A percentile compares a stretch with the other conserved stretches of the same genome.
These are phyloP conservation scores for Melanotaenia pygmaea DNA, from an alignment of 2,797 vertebrate species.

Conservation along the genomic window DNA sequence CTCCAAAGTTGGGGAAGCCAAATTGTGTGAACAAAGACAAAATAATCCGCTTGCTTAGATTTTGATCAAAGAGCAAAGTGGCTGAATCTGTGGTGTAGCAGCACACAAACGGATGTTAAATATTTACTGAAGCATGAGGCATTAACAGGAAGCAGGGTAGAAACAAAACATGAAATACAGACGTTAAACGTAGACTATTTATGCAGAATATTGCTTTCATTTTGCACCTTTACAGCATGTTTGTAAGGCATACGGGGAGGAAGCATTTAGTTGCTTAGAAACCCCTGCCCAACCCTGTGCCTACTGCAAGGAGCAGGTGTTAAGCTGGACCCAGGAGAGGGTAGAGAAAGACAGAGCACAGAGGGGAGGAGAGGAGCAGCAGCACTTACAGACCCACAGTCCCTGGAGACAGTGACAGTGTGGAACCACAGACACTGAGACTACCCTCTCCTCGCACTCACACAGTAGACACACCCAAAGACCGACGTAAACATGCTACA, in stretches of 20 bases:
- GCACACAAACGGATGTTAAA: slow-evolving; percentile 53
- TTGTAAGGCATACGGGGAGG: slow-evolving; percentile 13
- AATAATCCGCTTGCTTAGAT: slow-evolving; percentile 49
- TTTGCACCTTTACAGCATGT: background rate
- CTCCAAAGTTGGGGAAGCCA: background rate
- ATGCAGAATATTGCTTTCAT: slow-evolving; percentile 1
- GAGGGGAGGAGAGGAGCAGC: slow-evolving; percentile 61
- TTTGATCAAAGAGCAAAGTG: slow-evolving; percentile 60
- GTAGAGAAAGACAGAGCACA: slow-evolving; percentile 46
- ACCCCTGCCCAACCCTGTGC: slow-evolving; percentile 61
- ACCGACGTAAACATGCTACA: slow-evolving; percentile 29
- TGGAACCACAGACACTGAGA: slow-evolving; percentile 67
- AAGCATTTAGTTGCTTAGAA: slow-evolving; percentile 74
- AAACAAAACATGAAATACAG: background rate
- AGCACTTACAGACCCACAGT: slow-evolving; percentile 60
- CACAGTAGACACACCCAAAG: slow-evolving; percentile 64
- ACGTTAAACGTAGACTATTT: background rate
- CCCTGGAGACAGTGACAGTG: slow-evolving; percentile 75
- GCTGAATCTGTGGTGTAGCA: slow-evolving; percentile 14
- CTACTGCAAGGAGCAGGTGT: slow-evolving; percentile 77
- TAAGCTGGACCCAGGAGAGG: slow-evolving; percentile 75
- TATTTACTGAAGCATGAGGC: slow-evolving; percentile 54
- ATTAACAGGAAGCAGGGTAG: slow-evolving; percentile 1
- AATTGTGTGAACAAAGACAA: background rate
- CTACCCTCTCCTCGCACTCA: slow-evolving; percentile 27